These are phyloP conservation scores for Macropodus opercularis DNA, from an alignment of 2,797 vertebrate genomes.

Conservation along the genomic window DNA sequence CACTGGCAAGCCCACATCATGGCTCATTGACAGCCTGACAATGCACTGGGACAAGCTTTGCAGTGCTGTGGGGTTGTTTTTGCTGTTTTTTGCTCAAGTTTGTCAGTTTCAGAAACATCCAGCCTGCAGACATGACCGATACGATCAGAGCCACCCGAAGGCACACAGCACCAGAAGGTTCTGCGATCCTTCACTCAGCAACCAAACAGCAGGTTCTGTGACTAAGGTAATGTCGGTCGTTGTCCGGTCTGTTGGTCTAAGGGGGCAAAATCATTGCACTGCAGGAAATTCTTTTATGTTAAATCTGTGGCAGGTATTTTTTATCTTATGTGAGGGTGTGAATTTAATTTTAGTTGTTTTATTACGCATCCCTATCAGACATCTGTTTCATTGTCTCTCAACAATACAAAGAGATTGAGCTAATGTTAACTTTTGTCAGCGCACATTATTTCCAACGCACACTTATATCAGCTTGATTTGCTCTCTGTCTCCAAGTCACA, in stretches of 20 bases:
- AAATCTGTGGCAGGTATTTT: too few relatives aligned
- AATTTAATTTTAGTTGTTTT: too few relatives aligned
- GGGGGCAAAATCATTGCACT: too few relatives aligned
- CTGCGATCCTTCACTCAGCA: conserved; percentile 51
- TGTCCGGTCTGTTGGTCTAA: background rate
- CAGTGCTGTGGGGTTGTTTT: conserved; percentile 42
- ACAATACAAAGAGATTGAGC: background rate
- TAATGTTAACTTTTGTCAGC: background rate
- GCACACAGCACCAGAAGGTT: conserved; percentile 29
- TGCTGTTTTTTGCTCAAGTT: conserved; percentile 62
- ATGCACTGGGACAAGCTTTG: conserved; percentile 37
- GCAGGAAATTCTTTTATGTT: too few relatives aligned
- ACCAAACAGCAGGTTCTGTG: conserved; percentile 30
- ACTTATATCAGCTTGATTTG: background rate
- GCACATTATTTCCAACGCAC: background rate
- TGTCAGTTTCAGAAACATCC: conserved; percentile 8
- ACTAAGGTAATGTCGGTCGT: conserved; percentile 40
- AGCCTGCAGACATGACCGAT: conserved; percentile 9
- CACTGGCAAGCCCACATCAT: background rate
- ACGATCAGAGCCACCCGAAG: conserved; percentile 7
- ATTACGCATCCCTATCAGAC: background rate
- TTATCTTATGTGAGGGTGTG: too few relatives aligned
- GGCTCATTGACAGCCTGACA: conserved; percentile 33
- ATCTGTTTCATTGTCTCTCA: background rate
- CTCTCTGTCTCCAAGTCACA: background rate